Evolutionary conservation across 2,113 vertebrate genomes (phyloP).

Genomic region (Carlito syrichta): DNA sequence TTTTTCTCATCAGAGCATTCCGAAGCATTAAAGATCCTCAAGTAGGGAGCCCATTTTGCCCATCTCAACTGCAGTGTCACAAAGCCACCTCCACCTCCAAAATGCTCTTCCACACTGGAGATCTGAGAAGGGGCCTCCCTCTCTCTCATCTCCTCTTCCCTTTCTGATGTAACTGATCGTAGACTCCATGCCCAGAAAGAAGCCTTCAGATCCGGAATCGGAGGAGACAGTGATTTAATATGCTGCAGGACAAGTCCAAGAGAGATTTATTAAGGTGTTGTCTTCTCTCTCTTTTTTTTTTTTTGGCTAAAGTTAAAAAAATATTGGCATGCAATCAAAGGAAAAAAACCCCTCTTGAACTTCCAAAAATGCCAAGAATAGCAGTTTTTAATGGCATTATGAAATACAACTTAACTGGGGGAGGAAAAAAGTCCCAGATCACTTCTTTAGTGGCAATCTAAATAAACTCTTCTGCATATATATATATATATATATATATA

Average conservation of each 20-base stretch:
- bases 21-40: conserved; percentile 24
- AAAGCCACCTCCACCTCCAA: neutral
- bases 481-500: too few species aligned
- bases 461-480: neutral
- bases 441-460: neutral
- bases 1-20: neutral
- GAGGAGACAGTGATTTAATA: conserved; percentile 61
- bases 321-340: conserved; percentile 38
- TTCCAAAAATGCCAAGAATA: conserved; percentile 21
- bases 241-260: conserved; percentile 51
- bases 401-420: conserved; percentile 6
- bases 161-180: neutral
- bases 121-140: conserved; percentile 22
- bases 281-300: neutral
- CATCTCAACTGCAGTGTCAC: neutral
- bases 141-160: neutral
- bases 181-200: neutral
- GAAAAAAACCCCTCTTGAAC: conserved; percentile 38
- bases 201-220: conserved; percentile 58
- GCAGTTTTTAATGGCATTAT: conserved; percentile 30
- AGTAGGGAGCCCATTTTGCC: neutral
- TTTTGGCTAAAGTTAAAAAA: conserved; percentile 4
- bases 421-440: neutral
- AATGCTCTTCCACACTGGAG: neutral
- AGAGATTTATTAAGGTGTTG: conserved; percentile 53